phyloP scores from a whole-genome alignment of 2,113 vertebrate species.

The Apaloderma vittatum region DNA sequence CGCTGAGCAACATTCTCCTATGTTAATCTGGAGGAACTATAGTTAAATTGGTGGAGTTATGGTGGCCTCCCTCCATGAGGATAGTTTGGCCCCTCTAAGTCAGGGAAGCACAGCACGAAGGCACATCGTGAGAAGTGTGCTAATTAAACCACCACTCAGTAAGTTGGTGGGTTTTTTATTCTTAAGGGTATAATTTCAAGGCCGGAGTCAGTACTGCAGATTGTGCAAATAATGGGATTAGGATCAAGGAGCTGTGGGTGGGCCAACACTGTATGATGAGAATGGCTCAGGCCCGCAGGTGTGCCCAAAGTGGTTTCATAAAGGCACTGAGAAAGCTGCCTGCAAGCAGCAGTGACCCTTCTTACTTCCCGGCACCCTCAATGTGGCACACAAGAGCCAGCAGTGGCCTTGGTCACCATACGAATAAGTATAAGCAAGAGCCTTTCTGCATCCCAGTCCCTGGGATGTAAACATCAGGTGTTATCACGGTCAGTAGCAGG shows the following conservation, averaged over 20 bases:
- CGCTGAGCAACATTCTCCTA: background rate
- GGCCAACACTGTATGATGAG: background rate
- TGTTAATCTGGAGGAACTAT: background rate
- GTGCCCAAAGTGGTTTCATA: background rate
- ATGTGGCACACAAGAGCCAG: no score
- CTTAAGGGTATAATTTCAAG: background rate
- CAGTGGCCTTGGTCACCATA: no score
- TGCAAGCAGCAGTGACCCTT: no score
- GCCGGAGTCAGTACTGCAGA: background rate
- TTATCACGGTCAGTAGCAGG: no score
- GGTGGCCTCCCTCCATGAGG: background rate
- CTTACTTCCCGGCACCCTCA: no score
- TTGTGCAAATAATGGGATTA: background rate
- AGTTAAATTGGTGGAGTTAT: background rate
- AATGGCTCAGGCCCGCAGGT: background rate
- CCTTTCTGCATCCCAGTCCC: no score
- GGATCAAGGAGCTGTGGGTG: background rate
- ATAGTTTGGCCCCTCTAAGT: background rate
- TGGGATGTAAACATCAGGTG: no score
- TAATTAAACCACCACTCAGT: background rate
- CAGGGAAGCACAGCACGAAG: background rate
- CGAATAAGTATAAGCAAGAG: no score
- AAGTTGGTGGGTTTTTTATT: background rate
- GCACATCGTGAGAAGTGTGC: background rate
- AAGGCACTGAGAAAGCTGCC: background rate